Evolutionary conservation across 1,140 invertebrate species (phyloP).

Genomic region (Trinorchestia longiramus): DNA sequence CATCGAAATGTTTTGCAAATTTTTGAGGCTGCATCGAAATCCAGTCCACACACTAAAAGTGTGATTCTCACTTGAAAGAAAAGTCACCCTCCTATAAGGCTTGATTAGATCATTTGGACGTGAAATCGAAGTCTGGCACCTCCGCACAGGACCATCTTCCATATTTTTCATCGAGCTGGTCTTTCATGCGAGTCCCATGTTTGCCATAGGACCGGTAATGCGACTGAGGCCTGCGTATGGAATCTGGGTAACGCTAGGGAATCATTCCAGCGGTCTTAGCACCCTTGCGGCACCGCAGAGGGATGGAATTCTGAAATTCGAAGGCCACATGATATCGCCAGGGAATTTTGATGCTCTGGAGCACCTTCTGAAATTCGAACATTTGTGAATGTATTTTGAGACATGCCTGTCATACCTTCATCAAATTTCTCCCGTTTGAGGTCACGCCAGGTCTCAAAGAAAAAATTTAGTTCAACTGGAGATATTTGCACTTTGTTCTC

Average conservation of each 20-base stretch:
- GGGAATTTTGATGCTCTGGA: neutral
- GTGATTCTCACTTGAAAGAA: conserved; percentile 32
- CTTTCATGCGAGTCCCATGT: conserved; percentile 48
- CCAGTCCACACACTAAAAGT: neutral
- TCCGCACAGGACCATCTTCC: conserved; percentile 32
- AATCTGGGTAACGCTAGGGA: conserved; percentile 46
- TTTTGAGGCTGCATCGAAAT: neutral
- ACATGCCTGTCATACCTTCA: neutral
- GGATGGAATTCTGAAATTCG: conserved; percentile 43
- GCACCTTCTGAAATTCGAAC: neutral
- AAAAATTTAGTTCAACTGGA: neutral
- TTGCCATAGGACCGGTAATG: conserved; percentile 54
- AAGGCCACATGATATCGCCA: conserved; percentile 29
- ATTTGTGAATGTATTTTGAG: conserved; percentile 2
- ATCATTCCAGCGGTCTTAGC: conserved; percentile 50
- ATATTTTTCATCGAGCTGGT: conserved; percentile 23
- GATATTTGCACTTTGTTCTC: neutral
- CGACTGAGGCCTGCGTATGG: conserved; percentile 32
- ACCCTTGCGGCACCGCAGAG: conserved; percentile 37
- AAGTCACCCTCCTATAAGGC: conserved; percentile 35
- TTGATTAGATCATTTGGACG: conserved; percentile 54
- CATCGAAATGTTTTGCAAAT: neutral
- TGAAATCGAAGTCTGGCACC: conserved; percentile 54
- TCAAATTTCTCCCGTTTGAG: neutral
- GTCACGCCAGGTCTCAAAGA: neutral